Evolutionary conservation across 2,113 vertebrate species (phyloP), one percentile per base, ranked within the genome.

Genomic region (Elachura formosa): DNA sequence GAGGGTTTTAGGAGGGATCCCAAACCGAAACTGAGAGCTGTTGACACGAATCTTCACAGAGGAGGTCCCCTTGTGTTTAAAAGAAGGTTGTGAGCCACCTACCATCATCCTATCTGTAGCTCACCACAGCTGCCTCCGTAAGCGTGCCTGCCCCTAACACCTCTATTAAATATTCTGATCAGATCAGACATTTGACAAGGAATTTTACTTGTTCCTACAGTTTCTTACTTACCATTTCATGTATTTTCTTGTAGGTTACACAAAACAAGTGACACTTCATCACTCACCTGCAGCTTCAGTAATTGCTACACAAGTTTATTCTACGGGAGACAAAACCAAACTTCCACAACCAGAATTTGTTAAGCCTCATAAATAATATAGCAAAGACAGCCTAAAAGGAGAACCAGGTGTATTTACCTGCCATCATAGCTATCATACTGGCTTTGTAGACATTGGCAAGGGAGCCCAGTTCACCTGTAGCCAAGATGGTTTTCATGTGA

Each of bases 361-460:
- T 26, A 72, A 68, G 43, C 41, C 78, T 68, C 48, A 26, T n/a
- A 92, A 90, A 73, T 62, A 74, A 85, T 3, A 74, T 0, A 85
- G 45, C 64, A 76, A 84, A 94, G 87, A 12, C 45, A 21, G 40
- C 41, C 75, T n/a, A 46, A 74, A 87, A 91, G 78, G 87, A 55
- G 66, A 83, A 36, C 8, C 31, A 38, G 4, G 11, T 3, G 14
- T 69, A 94, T 94, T 98, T 96, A 99, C 99, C 99, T 88, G 99
- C 99, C 99, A 99, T 99, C 99, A 99, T 99, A n/a, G 99, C 98
- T 22, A 99, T 98, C 97, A 99, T 98, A 58, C 99, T 99, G 97
- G 99, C 99, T 94, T 98, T 99, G 97, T 99, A 99, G 97, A 99
- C 97, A 9, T 99, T 99, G 74, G 98, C 98, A 91, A 99, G 98